Percentiles rank a stretch among this genome's conserved stretches.
Evolutionary conservation across 1,140 invertebrate species (phyloP).

Genomic region (Diplogasteroides magnus): DNA sequence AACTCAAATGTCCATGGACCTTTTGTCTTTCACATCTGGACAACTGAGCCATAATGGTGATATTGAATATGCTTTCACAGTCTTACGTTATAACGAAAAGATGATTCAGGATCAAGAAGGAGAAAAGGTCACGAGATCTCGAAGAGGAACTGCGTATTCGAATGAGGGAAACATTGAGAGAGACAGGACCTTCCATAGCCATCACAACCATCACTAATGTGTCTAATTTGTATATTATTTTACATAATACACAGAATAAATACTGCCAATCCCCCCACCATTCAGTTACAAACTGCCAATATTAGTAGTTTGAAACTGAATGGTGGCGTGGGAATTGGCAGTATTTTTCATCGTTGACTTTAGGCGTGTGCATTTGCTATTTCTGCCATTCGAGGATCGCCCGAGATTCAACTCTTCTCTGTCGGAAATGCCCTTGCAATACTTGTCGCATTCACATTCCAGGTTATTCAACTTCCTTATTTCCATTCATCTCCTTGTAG

Average conservation of each 20-base stretch:
- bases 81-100: too few species aligned
- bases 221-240: not conserved
- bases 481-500: slow-evolving; percentile 25
- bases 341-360: not conserved
- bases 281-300: too few species aligned
- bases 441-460: slow-evolving; percentile 47
- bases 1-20: too few species aligned
- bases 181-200: slow-evolving; percentile 53
- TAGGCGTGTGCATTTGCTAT: slow-evolving; percentile 39
- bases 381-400: slow-evolving; percentile 50
- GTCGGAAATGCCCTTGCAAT: slow-evolving; percentile 52
- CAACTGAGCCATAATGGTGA: too few species aligned
- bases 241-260: too few species aligned
- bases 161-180: slow-evolving; percentile 45
- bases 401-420: slow-evolving; percentile 53
- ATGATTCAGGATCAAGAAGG: not conserved
- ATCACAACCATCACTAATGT: slow-evolving; percentile 54
- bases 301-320: too few species aligned
- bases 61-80: too few species aligned
- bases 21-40: not conserved
- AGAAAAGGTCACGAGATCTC: not conserved
- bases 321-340: too few species aligned
- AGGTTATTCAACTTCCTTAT: slow-evolving; percentile 29
- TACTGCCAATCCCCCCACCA: too few species aligned
- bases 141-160: slow-evolving; percentile 13